Percentiles rank a stretch among this genome's conserved stretches.
Evolutionary conservation across 2,797 vertebrate genomes (phyloP).

Genomic region (Diplodus puntazzo): DNA sequence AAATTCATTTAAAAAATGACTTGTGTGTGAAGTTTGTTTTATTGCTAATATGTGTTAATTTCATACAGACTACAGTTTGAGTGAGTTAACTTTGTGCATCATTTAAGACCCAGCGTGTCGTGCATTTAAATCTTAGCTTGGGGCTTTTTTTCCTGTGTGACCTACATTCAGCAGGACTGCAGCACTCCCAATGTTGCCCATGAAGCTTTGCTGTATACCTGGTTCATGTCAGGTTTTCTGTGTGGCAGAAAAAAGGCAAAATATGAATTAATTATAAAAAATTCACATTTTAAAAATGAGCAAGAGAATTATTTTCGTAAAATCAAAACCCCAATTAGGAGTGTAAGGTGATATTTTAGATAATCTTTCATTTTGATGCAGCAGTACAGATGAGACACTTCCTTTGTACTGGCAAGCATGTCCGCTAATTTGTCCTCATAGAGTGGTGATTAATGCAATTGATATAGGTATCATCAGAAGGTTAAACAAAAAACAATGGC

Average conservation of each 20-base stretch:
- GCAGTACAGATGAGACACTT: neutral
- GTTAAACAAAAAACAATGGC: neutral
- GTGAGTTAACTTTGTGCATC: neutral
- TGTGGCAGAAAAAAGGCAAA: constrained; percentile 1
- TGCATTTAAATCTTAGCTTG: constrained; percentile 3
- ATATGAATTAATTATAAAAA: too few relatives aligned
- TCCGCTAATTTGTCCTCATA: neutral
- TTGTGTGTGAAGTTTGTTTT: constrained; percentile 43
- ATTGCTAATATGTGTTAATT: neutral
- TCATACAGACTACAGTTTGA: neutral
- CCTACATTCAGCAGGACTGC: constrained; percentile 27
- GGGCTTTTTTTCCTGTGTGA: constrained; percentile 19
- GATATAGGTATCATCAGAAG: neutral
- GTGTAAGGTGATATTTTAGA: neutral
- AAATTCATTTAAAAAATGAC: constrained; percentile 71
- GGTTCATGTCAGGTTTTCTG: constrained; percentile 1
- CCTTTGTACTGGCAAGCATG: too few relatives aligned
- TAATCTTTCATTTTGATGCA: neutral
- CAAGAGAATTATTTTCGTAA: neutral
- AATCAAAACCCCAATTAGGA: neutral
- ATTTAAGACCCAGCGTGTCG: neutral
- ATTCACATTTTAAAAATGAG: neutral
- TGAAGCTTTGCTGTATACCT: constrained; percentile 18
- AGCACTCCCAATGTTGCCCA: constrained; percentile 17
- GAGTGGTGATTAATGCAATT: neutral